phyloP scores from a whole-genome alignment of 2,888 invertebrate species.

The Oscheius sp. region DNA sequence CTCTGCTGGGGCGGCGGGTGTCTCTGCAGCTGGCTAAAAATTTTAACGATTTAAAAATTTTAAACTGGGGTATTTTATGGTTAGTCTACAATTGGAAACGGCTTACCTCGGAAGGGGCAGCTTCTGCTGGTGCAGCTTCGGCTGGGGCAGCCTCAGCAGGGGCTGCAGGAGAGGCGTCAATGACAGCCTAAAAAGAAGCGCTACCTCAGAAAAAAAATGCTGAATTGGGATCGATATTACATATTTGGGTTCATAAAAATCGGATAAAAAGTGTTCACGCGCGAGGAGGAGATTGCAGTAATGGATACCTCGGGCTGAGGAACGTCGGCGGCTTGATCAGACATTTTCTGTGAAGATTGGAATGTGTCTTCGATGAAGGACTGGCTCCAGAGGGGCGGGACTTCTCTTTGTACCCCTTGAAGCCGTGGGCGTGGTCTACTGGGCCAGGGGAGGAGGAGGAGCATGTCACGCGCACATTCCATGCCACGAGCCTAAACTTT shows the following conservation, averaged over 20 bases:
- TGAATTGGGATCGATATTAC: background rate
- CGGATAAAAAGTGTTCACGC: constrained; percentile 1
- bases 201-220: background rate
- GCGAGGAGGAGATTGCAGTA: background rate
- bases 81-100: background rate
- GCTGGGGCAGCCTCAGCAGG: constrained; percentile 8
- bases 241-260: background rate
- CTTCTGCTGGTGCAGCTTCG: constrained; percentile 23
- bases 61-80: no score
- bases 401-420: constrained; percentile 30
- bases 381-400: constrained; percentile 19
- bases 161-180: background rate
- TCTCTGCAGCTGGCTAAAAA: background rate
- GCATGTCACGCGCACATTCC: constrained; percentile 30
- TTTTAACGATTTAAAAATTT: no score
- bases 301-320: constrained; percentile 11
- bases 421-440: constrained; percentile 14
- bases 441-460: background rate
- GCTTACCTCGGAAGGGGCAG: constrained; percentile 3
- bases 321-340: constrained; percentile 28
- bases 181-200: background rate
- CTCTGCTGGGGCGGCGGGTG: constrained; percentile 16
- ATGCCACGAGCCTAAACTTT: constrained; percentile 1
- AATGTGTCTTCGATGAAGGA: constrained; percentile 33
- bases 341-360: constrained; percentile 21